A percentile compares a stretch with the other conserved stretches of the same genome.
Conservation (phyloP, 2,113 vertebrate species). For the Chiloscyllium plagiosum region DNA sequence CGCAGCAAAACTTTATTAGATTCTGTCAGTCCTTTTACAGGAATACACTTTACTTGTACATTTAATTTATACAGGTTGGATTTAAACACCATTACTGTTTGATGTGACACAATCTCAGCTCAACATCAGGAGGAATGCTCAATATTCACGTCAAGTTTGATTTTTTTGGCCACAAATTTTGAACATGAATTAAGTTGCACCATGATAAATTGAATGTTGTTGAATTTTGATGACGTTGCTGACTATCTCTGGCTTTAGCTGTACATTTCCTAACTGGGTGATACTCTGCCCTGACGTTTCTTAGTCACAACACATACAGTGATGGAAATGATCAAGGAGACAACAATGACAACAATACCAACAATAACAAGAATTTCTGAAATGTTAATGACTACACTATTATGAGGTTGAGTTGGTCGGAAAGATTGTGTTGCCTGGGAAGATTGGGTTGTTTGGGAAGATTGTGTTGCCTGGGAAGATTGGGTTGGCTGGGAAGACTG, state of each 20-base stretch:
- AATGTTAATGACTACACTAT: constrained; percentile 39
- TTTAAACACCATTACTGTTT: neutral
- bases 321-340: constrained; percentile 44
- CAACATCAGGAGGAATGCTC: neutral
- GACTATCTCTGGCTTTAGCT: neutral
- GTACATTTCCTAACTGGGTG: neutral
- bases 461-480: neutral
- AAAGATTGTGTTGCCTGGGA: neutral
- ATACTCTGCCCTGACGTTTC: neutral
- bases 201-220: neutral
- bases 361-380: constrained; percentile 43
- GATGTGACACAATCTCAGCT: neutral
- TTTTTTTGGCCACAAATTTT: neutral
- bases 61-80: neutral
- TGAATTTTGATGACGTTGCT: neutral
- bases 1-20: neutral
- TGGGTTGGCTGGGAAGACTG: neutral
- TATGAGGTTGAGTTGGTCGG: neutral
- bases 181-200: neutral
- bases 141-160: neutral
- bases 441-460: neutral
- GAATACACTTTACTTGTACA: neutral
- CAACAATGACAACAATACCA: constrained; percentile 39
- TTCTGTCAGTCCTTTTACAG: neutral
- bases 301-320: constrained; percentile 39